Evolutionary conservation across 2,113 vertebrate species (phyloP).

Genomic region (Rhabdomys dilectus): DNA sequence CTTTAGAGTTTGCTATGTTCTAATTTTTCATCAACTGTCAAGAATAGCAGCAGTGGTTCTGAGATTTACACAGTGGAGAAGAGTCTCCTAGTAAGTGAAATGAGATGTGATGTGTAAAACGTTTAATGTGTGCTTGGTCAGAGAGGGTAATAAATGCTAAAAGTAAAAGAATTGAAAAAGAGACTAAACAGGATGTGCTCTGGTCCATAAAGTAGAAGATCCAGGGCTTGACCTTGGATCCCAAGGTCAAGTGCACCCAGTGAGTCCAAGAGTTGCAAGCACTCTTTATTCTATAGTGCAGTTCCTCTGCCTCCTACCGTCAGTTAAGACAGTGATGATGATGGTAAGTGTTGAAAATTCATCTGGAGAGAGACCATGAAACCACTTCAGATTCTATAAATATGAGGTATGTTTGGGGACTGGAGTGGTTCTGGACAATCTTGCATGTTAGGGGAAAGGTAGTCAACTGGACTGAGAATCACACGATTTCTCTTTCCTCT

Average conservation of each 20-base stretch:
- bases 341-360: slow-evolving; percentile 14
- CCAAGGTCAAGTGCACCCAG: slow-evolving; percentile 39
- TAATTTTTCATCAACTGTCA: slow-evolving; percentile 37
- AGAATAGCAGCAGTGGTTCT: not conserved
- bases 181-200: slow-evolving; percentile 10
- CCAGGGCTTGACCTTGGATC: slow-evolving; percentile 31
- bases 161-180: slow-evolving; percentile 16
- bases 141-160: slow-evolving; percentile 55
- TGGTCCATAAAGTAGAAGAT: slow-evolving; percentile 26
- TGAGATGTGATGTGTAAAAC: not conserved
- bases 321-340: slow-evolving; percentile 39
- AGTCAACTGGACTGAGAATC: not conserved
- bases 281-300: not conserved
- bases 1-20: slow-evolving; percentile 23
- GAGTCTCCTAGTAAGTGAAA: slow-evolving; percentile 3
- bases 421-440: not conserved
- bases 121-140: slow-evolving; percentile 20
- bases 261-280: not conserved
- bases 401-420: not conserved
- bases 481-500: not conserved
- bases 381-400: not conserved
- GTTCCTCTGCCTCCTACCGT: not conserved
- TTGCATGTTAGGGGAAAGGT: not conserved
- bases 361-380: slow-evolving; percentile 14
- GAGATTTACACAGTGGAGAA: not conserved